Conservation (phyloP, 2,888 invertebrate species). For the Torymus texanus region DNA sequence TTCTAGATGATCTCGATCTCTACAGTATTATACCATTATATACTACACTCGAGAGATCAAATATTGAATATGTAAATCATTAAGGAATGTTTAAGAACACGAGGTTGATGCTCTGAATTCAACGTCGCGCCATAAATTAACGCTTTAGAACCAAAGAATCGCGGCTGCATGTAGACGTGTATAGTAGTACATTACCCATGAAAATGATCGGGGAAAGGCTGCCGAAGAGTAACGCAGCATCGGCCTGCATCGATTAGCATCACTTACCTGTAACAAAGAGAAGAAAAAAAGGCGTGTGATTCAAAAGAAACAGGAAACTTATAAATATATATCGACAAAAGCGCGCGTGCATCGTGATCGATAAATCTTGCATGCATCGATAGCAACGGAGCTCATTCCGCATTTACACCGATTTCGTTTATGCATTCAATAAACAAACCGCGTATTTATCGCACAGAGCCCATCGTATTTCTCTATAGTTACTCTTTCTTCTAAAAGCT, state of each 20-base stretch:
- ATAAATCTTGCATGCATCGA: constrained; percentile 1
- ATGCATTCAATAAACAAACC: constrained; percentile 27
- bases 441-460: background rate
- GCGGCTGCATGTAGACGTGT: background rate
- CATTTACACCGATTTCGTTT: constrained; percentile 29
- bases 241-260: constrained; percentile 47
- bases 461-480: background rate
- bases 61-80: no score
- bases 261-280: constrained; percentile 53
- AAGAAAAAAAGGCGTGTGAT: constrained; percentile 19
- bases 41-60: no score
- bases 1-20: no score
- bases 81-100: background rate
- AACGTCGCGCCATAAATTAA: constrained; percentile 22
- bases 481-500: background rate
- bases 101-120: background rate
- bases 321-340: no score
- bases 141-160: background rate
- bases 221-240: constrained; percentile 17
- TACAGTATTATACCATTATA: no score
- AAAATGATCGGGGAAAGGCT: constrained; percentile 24
- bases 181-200: constrained; percentile 43
- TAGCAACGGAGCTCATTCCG: constrained; percentile 1
- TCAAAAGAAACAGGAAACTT: background rate
- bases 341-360: no score